Percentiles rank a stretch among this genome's conserved stretches.
These are phyloP conservation scores for Temnothorax curvispinosus DNA, from an alignment of 1,140 invertebrate species.

Conservation along the genomic window DNA sequence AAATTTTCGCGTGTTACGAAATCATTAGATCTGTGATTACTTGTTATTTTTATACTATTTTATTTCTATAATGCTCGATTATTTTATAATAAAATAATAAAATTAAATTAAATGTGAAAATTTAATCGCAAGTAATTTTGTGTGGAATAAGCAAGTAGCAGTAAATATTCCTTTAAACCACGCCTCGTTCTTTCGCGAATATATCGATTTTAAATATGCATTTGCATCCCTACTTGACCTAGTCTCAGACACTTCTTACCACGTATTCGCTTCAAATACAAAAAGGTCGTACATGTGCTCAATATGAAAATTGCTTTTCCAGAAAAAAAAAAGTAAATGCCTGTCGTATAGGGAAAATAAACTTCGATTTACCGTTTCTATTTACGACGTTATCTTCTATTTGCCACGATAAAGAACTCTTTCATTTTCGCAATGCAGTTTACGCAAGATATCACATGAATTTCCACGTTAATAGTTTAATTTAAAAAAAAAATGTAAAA, in stretches of 20 bases:
- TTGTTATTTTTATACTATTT: background rate
- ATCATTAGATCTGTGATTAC: background rate
- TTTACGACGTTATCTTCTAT: conserved; percentile 18
- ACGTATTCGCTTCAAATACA: conserved; percentile 38
- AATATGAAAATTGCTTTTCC: conserved; percentile 43
- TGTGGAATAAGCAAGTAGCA: background rate
- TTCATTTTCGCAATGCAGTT: background rate
- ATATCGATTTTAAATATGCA: conserved; percentile 45
- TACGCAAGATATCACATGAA: background rate
- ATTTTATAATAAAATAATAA: background rate
- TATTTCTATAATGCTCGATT: background rate
- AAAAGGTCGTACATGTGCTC: conserved; percentile 26
- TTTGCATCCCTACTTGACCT: conserved; percentile 47
- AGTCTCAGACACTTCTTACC: conserved; percentile 20
- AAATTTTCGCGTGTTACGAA: background rate
- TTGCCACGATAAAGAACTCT: conserved; percentile 6
- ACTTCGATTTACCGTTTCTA: conserved; percentile 46
- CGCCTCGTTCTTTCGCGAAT: conserved; percentile 20
- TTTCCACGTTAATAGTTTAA: background rate
- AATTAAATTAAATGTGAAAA: background rate
- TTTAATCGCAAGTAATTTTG: background rate
- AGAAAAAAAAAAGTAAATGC: conserved; percentile 15
- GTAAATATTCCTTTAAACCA: conserved; percentile 28
- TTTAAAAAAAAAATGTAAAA: background rate
- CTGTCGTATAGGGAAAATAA: conserved; percentile 8